Base-by-base conservation (phyloP, 2,113 vertebrate genomes). In the Platycercus adscitus region DNA sequence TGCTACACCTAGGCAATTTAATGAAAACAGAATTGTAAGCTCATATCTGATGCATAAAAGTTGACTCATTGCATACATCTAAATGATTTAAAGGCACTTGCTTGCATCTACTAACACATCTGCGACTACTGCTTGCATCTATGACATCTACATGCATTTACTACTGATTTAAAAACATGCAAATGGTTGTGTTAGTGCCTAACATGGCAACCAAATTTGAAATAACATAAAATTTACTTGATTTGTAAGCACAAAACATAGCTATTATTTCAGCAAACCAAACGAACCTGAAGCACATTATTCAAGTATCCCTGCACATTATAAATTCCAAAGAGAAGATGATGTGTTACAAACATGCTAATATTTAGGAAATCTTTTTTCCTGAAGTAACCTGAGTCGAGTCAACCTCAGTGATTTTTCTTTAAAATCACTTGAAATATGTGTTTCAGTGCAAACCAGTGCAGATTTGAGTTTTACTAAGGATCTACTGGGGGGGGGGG, bases 371-470 rank as follows among this genome's bases (percentile, higher is more conserved):
- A 86, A 49, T 8, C 15, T 63, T 78, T 75, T 11, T 17, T 65
- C 14, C 21, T 69, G 7, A 71, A 73, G 10, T 8, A 10, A 65
- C 15, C 44, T 41, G 17, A 61, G 31, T 69, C 13, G 41, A 68
- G 44, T 21, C 29, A 69, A n/a, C 4, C 13, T 37, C 8, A 13
- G 28, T 41, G 21, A 35, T 44, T 77, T 84, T 89, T 37, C 14
- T 28, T 88, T 55, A 29, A 60, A 80, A 69, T 50, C 17, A 47
- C 5, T 73, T 86, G 5, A 81, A 70, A 53, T 52, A 60, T 0
- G 0, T 35, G 66, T 66, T 84, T 77, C 1, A 7, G 0, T 50
- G 25, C 1, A 11, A 89, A 91, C 6, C 65, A 53, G 3, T 13
- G 16, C 3, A 66, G 31, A 15, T 85, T n/a, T 66, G 19, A 88